These are phyloP conservation scores for Daboia siamensis DNA, from an alignment of 2,113 vertebrate genomes.

Conservation along the genomic window DNA sequence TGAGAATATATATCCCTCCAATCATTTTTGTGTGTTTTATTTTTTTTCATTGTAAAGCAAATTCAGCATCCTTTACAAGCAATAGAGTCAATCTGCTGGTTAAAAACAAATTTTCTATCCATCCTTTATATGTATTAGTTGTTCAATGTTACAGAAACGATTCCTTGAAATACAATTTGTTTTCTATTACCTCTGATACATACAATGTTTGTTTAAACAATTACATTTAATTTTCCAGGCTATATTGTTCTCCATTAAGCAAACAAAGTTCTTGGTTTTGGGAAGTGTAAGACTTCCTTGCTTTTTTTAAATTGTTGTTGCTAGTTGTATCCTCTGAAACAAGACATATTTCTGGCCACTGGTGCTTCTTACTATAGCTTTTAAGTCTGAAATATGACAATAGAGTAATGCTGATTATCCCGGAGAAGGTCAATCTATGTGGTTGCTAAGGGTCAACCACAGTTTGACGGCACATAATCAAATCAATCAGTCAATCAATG, in stretches of 20 bases:
- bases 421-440: neutral
- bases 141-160: neutral
- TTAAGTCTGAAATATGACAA: neutral
- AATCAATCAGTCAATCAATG: neutral
- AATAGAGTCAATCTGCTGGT: neutral
- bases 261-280: neutral
- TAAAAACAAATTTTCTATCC: neutral
- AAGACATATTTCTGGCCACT: neutral
- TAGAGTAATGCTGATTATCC: neutral
- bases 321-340: neutral
- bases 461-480: neutral
- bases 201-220: neutral
- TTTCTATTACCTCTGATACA: neutral
- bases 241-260: neutral
- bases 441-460: neutral
- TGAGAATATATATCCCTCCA: neutral
- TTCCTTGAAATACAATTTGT: slow-evolving; percentile 1
- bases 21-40: neutral
- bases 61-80: neutral
- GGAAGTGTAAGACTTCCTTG: neutral
- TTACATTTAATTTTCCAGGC: neutral
- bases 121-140: neutral
- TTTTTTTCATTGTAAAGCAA: neutral
- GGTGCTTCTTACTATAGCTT: neutral
- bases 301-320: neutral